Conservation (phyloP, 2,888 invertebrate species). For the Plebejus argus region DNA sequence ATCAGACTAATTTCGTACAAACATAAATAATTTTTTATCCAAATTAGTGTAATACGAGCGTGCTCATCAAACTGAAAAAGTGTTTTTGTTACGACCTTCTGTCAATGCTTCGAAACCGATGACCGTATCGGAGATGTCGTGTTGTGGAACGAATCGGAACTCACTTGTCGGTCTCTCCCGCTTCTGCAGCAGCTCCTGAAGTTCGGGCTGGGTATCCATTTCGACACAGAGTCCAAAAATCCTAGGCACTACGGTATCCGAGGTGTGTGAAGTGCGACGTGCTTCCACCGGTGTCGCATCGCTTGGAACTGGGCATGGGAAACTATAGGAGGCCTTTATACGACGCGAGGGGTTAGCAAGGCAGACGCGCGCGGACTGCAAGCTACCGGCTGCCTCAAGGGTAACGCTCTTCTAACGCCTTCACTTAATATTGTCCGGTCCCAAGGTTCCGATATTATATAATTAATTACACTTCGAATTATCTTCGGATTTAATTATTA, state of each 20-base stretch:
- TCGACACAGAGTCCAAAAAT: slow-evolving; percentile 45
- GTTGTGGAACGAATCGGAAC: slow-evolving; percentile 45
- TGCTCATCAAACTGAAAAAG: slow-evolving; percentile 26
- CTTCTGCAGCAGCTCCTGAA: slow-evolving; percentile 70
- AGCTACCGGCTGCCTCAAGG: slow-evolving; percentile 48
- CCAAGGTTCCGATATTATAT: slow-evolving; percentile 27
- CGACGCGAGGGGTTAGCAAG: slow-evolving; percentile 64
- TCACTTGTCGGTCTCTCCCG: slow-evolving; percentile 67
- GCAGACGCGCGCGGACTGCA: slow-evolving; percentile 67
- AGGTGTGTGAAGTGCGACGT: slow-evolving; percentile 35
- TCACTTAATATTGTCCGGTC: background rate
- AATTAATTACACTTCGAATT: slow-evolving; percentile 17
- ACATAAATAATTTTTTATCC: background rate
- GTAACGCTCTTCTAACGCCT: slow-evolving; percentile 37
- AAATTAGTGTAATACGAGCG: background rate
- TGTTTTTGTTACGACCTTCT: slow-evolving; percentile 21
- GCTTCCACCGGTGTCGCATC: slow-evolving; percentile 56
- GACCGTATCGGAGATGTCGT: slow-evolving; percentile 56
- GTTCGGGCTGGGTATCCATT: slow-evolving; percentile 68
- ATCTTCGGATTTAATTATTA: slow-evolving; percentile 17
- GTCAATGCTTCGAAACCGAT: slow-evolving; percentile 57
- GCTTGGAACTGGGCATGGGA: slow-evolving; percentile 52
- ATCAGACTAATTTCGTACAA: background rate
- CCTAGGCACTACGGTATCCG: slow-evolving; percentile 37
- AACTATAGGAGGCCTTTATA: slow-evolving; percentile 49